Percentiles rank a stretch among this genome's conserved stretches.
These are phyloP conservation scores for Drosophila suzukii DNA, from an alignment of 1,140 invertebrate genomes.

Conservation along the genomic window DNA sequence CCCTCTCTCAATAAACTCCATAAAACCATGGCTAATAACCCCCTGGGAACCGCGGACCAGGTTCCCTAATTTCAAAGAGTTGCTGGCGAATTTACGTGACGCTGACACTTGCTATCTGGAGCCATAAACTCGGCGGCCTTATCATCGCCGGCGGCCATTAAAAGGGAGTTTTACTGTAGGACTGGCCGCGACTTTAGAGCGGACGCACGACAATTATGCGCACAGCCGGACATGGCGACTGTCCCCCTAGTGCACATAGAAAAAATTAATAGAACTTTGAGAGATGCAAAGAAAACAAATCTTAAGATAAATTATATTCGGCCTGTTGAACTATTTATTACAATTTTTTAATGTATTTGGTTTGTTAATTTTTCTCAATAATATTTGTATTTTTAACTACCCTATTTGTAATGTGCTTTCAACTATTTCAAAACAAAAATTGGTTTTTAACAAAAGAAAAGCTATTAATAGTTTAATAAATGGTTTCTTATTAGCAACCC, in stretches of 20 bases:
- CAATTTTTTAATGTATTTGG: too few relatives aligned
- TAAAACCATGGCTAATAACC: conserved; percentile 39
- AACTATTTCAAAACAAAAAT: too few relatives aligned
- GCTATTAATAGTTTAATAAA: too few relatives aligned
- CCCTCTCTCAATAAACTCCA: conserved; percentile 10
- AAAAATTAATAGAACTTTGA: not conserved
- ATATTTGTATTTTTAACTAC: too few relatives aligned
- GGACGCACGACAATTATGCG: conserved; percentile 64
- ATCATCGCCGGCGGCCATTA: conserved; percentile 64
- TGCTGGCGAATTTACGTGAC: conserved; percentile 65
- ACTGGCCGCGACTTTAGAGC: conserved; percentile 52
- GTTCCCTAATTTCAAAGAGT: conserved; percentile 31
- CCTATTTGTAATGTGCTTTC: too few relatives aligned
- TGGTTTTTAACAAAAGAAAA: too few relatives aligned
- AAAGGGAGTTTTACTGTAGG: conserved; percentile 71
- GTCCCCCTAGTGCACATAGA: conserved; percentile 23
- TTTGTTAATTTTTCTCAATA: too few relatives aligned
- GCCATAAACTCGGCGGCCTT: conserved; percentile 74
- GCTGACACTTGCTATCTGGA: conserved; percentile 77
- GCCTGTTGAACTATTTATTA: too few relatives aligned
- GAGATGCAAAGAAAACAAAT: too few relatives aligned
- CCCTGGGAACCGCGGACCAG: conserved; percentile 18
- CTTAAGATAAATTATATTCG: too few relatives aligned
- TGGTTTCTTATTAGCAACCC: too few relatives aligned
- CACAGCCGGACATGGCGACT: conserved; percentile 65